Evolutionary conservation across 2,113 vertebrate species (phyloP), one percentile per base, ranked within the genome.

Genomic region (Heloderma charlesbogerti): DNA sequence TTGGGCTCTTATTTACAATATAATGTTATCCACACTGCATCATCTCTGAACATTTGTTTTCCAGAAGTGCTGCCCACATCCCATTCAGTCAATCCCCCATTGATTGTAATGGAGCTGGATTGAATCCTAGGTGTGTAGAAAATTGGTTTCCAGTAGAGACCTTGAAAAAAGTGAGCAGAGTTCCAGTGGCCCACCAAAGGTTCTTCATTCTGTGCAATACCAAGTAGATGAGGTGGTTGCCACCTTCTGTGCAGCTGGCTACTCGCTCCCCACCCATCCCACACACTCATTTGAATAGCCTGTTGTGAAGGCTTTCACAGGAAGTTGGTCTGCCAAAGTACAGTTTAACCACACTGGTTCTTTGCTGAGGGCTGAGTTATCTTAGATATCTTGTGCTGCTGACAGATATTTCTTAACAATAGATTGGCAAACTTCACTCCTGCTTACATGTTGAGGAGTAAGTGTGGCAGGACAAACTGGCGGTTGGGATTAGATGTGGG

Each of bases 351-450:
- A 15, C 48, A 37, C 40, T 0, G 80, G 85, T 18, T 85, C 31
- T 40, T 87, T 57, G 25, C 72, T 86, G 51, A 88, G 75, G 89
- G 18, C 78, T 66, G 74, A 88, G 25, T 81, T 91, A n/a, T 91
- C 88, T 91, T 84, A 86, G 79, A 25, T 48, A 48, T 37, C 40
- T 92, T 87, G 18, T 84, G 92, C 87, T 90, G 90, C 43, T 87
- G 86, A 34, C 45, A 20, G 43, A 45, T 91, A 54, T 51, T 95
- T 94, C 94, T 89, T 90, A 93, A 94, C 91, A 93, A 31, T 67
- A 85, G 72, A 86, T 86, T 86, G 90, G 66, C 57, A 79, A 1
- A 81, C 80, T 60, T 63, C 29, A 9, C 69, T 77, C 43, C 57
- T 57, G 45, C n/a, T 60, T 29, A 40, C 29, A 13, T 54, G 1